Conservation (phyloP, 2,888 invertebrate genomes). For the Vandiemenella viatica region DNA sequence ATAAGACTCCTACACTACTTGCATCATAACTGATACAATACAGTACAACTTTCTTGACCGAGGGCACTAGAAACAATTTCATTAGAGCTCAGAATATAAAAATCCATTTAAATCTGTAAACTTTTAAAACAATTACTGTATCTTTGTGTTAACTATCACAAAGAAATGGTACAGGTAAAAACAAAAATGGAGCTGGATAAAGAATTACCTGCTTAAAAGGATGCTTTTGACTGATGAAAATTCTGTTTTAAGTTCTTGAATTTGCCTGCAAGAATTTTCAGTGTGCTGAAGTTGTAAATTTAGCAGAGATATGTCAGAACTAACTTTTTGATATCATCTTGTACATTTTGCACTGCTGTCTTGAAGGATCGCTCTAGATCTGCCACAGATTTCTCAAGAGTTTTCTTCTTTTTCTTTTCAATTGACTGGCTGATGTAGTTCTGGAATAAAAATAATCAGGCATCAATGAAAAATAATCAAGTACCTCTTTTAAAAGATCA, state of each 20-base stretch:
- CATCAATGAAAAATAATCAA: too few relatives aligned
- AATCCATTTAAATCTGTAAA: too few relatives aligned
- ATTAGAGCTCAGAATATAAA: too few relatives aligned
- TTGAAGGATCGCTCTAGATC: constrained; percentile 54
- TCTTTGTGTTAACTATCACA: too few relatives aligned
- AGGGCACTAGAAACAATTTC: too few relatives aligned
- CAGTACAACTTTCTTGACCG: too few relatives aligned
- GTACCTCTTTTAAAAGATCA: too few relatives aligned
- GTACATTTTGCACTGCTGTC: constrained; percentile 39
- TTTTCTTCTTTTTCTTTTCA: constrained; percentile 46
- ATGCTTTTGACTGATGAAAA: constrained; percentile 58
- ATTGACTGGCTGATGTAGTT: too few relatives aligned
- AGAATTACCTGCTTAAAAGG: constrained; percentile 45
- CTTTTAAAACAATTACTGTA: too few relatives aligned
- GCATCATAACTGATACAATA: too few relatives aligned
- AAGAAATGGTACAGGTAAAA: background rate
- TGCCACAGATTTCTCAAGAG: constrained; percentile 47
- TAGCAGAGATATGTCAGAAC: constrained; percentile 42
- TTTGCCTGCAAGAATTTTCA: constrained; percentile 36
- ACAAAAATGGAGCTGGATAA: background rate
- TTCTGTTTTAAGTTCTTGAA: constrained; percentile 51
- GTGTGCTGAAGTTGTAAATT: constrained; percentile 10
- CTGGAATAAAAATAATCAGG: too few relatives aligned
- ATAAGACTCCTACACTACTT: too few relatives aligned
- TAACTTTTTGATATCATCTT: constrained; percentile 48